These are phyloP conservation scores for Apteryx mantelli DNA, from an alignment of 2,113 vertebrate genomes.

Conservation along the genomic window DNA sequence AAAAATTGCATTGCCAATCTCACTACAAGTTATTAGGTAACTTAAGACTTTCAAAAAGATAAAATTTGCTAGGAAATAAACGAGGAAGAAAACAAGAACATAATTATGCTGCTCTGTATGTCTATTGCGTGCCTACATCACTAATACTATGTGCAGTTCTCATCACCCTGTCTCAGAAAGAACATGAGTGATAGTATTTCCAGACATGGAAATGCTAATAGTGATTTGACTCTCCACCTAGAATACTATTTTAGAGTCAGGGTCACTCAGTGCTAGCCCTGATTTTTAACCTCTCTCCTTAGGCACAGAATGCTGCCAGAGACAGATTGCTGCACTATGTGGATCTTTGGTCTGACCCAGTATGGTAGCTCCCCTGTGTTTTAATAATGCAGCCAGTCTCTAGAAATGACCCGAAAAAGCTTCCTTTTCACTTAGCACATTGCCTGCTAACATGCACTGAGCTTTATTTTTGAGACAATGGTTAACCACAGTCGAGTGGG, in stretches of 20 bases:
- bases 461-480: neutral
- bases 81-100: neutral
- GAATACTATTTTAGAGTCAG: neutral
- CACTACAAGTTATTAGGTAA: neutral
- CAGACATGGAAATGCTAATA: neutral
- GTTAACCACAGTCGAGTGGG: neutral
- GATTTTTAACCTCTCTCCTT: neutral
- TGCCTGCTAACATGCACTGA: neutral
- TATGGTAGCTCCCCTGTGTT: rapidly evolving
- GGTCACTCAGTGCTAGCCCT: neutral
- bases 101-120: neutral
- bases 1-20: neutral
- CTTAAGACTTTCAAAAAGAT: neutral
- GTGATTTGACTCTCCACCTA: neutral
- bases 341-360: neutral
- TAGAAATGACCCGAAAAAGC: neutral
- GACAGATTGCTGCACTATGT: neutral
- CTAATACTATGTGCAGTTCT: neutral
- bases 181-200: neutral
- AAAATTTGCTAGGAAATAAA: neutral
- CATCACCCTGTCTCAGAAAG: neutral
- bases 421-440: neutral
- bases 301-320: neutral
- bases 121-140: neutral
- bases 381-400: neutral